Conservation (phyloP, 2,113 vertebrate species). For the Nicator chloris region DNA sequence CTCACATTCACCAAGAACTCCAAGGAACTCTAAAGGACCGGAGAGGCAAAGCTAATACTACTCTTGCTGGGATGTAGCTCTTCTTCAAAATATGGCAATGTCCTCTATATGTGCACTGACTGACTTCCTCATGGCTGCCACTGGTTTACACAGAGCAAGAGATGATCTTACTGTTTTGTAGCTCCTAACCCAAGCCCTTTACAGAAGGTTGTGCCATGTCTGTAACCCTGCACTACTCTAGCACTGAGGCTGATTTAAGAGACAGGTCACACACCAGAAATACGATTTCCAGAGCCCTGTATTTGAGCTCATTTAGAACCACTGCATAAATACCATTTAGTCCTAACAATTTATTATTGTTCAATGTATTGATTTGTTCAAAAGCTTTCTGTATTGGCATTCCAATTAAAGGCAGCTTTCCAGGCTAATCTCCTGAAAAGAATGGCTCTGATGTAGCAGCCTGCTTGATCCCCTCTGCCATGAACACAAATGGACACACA, state of each 20-base stretch:
- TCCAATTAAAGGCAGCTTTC: constrained; percentile 30
- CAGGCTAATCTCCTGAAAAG: constrained; percentile 4
- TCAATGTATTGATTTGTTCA: constrained; percentile 35
- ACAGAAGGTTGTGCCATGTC: background rate
- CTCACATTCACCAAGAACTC: background rate
- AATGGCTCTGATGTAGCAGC: background rate
- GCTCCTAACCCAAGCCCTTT: background rate
- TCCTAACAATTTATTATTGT: constrained; percentile 16
- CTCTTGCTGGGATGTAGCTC: background rate
- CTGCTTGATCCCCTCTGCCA: background rate
- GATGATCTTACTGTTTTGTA: background rate
- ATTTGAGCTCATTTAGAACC: background rate
- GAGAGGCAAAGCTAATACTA: background rate
- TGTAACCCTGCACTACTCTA: background rate
- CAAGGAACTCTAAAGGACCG: background rate
- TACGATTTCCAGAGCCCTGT: background rate
- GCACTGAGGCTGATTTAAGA: background rate
- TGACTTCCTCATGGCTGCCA: background rate
- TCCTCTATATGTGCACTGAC: background rate
- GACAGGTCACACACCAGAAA: background rate
- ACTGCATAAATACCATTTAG: background rate
- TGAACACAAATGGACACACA: background rate
- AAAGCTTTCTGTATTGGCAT: constrained; percentile 42
- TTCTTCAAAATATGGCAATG: background rate
- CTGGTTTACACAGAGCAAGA: background rate